Percentiles rank a stretch among this genome's conserved stretches.
phyloP scores from a whole-genome alignment of 2,888 invertebrate genomes.

The Petrolisthes manimaculis region DNA sequence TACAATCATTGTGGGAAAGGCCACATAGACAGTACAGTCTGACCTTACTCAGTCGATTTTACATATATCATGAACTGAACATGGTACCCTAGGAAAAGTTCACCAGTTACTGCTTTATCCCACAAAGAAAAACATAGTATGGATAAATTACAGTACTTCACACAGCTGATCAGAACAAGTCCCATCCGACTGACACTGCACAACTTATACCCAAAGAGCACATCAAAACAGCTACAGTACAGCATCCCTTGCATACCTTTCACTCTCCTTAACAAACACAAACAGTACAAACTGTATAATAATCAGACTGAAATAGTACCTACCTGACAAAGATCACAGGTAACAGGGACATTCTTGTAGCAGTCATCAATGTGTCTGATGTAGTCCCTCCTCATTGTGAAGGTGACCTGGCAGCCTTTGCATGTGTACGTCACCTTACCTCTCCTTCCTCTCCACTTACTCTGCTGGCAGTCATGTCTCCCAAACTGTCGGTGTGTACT shows the following conservation, averaged over 20 bases:
- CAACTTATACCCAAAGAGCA: too few species aligned
- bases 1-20: too few species aligned
- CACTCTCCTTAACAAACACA: background rate
- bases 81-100: too few species aligned
- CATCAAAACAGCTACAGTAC: background rate
- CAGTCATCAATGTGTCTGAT: slow-evolving; percentile 41
- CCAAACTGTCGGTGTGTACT: slow-evolving; percentile 13
- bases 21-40: too few species aligned
- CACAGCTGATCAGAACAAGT: too few species aligned
- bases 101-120: too few species aligned
- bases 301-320: background rate
- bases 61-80: too few species aligned
- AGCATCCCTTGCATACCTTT: background rate
- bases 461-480: slow-evolving; percentile 22
- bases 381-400: slow-evolving; percentile 38
- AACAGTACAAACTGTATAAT: background rate
- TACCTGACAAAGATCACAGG: slow-evolving; percentile 45
- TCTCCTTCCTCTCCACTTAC: background rate
- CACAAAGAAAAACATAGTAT: too few species aligned
- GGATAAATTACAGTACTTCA: too few species aligned
- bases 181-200: too few species aligned
- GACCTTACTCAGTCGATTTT: too few species aligned
- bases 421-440: slow-evolving; percentile 31
- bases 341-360: slow-evolving; percentile 54
- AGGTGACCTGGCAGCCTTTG: slow-evolving; percentile 39